Evolutionary conservation across 2,888 invertebrate genomes (phyloP), one percentile per base, ranked within the genome.

Genomic region (Drosophila nr. fundita): DNA sequence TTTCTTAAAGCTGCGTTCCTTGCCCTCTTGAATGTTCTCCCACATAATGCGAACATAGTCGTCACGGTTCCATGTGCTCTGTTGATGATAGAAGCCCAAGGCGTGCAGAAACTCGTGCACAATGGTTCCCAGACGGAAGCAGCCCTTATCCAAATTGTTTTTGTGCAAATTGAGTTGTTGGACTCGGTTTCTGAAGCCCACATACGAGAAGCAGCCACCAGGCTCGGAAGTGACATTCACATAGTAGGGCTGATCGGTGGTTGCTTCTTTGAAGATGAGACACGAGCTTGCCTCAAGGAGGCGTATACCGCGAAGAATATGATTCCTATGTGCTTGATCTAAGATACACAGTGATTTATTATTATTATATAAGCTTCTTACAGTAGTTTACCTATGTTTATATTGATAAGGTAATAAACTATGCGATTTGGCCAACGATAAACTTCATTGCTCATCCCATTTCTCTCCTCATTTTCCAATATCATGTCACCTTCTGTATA

Each of bases 81-180:
- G 97, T 88, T 97, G 97, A 90, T 97, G 97, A 90, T 96, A 94
- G 91, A 97, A 97, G 0, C 97, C 97, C 8, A 96, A 88, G 0
- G 96, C 96, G 84, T 97, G 97, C 91, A 97, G 94, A 67, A 97
- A 93, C 91, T 97, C 97, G 83, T 97, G 97, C 4, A 96, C 93
- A 0, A 96, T 94, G 0, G 97, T 97, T 4, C 91, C 92, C 49
- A 91, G 58, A 2, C 91, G 89, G 76, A 92, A 93, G 50, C 93
- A 93, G 0, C 93, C 93, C 2, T 21, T 18, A 15, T 90, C 91
- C 18, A 92, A 34, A 0, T 68, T 62, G 68, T 91, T 83, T 1
- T 84, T 70, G 55, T 89, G 78, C 4, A 92, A 76, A 70, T 93
- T 93, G 15, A 92, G 67, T 4, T 69, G 67, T 54, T 92, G 92